Evolutionary conservation across 2,797 vertebrate species (phyloP).

Genomic region (Mormyrops boulengeri): DNA sequence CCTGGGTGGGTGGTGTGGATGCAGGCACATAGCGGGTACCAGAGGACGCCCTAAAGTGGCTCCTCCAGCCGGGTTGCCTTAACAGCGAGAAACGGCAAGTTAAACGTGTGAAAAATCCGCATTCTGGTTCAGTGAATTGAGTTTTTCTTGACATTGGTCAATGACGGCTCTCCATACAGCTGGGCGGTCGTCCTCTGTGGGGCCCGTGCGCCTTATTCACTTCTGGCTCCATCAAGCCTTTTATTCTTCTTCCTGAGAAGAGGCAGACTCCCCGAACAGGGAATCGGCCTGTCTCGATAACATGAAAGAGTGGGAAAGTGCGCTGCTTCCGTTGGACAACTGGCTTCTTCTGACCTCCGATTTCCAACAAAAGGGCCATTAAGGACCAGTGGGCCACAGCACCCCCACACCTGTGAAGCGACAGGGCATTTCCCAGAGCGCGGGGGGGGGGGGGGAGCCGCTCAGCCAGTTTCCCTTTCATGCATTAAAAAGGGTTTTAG

Average conservation of each 20-base stretch:
- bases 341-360: constrained; percentile 6
- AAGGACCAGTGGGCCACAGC: constrained; percentile 13
- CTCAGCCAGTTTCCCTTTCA: constrained; percentile 18
- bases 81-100: not conserved
- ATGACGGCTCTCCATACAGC: not conserved
- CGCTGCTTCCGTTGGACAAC: not conserved
- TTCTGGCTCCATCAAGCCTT: not conserved
- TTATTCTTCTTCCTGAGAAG: not conserved
- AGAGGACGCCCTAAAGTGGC: not conserved
- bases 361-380: constrained; percentile 32
- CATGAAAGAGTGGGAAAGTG: constrained; percentile 4
- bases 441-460: not conserved
- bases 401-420: constrained; percentile 31
- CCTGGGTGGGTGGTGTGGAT: not conserved
- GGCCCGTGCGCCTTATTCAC: not conserved
- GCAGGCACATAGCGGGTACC: not conserved
- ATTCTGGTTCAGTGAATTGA: not conserved
- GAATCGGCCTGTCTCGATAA: not conserved
- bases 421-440: constrained; percentile 7
- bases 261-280: not conserved
- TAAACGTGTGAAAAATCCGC: not conserved
- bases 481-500: constrained; percentile 21
- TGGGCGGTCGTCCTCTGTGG: not conserved
- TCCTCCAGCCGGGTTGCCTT: not conserved
- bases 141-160: not conserved